Percentiles rank a stretch among this genome's conserved stretches.
These are phyloP conservation scores for Scomber scombrus DNA, from an alignment of 2,113 vertebrate species.

Conservation along the genomic window DNA sequence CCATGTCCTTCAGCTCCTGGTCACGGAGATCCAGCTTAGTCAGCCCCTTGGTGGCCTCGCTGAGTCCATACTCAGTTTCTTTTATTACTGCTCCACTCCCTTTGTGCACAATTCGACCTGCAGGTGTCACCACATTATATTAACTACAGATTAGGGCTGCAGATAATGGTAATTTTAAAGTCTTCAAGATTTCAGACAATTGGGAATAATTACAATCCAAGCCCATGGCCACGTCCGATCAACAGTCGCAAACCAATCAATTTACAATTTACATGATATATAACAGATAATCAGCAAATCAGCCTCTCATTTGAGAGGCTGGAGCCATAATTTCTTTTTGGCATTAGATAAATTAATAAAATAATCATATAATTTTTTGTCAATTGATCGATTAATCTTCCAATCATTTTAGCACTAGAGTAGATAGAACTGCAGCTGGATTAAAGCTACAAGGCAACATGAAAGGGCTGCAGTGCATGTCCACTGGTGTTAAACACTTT, in stretches of 20 bases:
- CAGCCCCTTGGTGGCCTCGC: constrained; percentile 83
- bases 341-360: neutral
- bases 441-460: constrained; percentile 7
- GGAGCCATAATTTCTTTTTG: neutral
- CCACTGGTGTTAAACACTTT: constrained; percentile 6
- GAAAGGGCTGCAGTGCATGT: constrained; percentile 63
- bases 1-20: constrained; percentile 91
- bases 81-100: constrained; percentile 60
- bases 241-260: no score
- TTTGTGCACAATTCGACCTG: constrained; percentile 76
- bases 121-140: constrained; percentile 6
- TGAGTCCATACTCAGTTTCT: constrained; percentile 75
- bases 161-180: neutral
- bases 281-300: no score
- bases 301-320: no score
- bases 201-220: neutral
- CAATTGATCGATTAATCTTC: neutral
- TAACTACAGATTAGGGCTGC: neutral
- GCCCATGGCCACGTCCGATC: no score
- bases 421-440: neutral
- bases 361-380: neutral
- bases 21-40: constrained; percentile 80
- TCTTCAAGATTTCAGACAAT: neutral
- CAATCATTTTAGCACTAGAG: neutral
- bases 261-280: no score